These are phyloP conservation scores for Calcarius lapponicus DNA, from an alignment of 2,797 vertebrate genomes.

Conservation along the genomic window DNA sequence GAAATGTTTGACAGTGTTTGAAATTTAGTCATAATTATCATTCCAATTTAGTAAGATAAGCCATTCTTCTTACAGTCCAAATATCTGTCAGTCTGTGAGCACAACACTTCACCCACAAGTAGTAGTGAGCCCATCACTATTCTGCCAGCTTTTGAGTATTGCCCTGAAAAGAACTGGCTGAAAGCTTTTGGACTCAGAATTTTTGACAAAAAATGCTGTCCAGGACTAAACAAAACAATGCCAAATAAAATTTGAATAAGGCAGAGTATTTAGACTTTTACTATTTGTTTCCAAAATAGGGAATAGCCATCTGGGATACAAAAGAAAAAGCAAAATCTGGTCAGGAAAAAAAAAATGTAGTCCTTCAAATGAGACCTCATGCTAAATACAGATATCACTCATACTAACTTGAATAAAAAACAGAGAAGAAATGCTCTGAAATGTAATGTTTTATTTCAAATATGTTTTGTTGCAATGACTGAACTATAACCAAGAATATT, in stretches of 20 bases:
- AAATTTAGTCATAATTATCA: conserved; percentile 1
- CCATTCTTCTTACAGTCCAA: not conserved
- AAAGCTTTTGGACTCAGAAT: not conserved
- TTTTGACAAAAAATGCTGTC: not conserved
- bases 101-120: not conserved
- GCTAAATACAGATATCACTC: not conserved
- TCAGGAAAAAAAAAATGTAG: not conserved
- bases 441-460: not conserved
- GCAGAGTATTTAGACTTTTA: not conserved
- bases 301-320: not conserved
- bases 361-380: not conserved
- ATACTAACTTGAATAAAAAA: not conserved
- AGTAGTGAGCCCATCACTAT: not conserved
- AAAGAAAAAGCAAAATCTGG: not conserved
- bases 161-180: not conserved
- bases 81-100: not conserved
- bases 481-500: not conserved
- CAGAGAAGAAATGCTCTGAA: not conserved
- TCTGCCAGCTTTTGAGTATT: not conserved
- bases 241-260: not conserved
- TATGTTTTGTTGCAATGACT: not conserved
- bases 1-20: not conserved
- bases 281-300: not conserved
- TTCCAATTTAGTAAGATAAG: not conserved
- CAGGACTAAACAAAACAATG: not conserved